Conservation (phyloP, 2,797 vertebrate genomes). For the Tragopan temminckii region DNA sequence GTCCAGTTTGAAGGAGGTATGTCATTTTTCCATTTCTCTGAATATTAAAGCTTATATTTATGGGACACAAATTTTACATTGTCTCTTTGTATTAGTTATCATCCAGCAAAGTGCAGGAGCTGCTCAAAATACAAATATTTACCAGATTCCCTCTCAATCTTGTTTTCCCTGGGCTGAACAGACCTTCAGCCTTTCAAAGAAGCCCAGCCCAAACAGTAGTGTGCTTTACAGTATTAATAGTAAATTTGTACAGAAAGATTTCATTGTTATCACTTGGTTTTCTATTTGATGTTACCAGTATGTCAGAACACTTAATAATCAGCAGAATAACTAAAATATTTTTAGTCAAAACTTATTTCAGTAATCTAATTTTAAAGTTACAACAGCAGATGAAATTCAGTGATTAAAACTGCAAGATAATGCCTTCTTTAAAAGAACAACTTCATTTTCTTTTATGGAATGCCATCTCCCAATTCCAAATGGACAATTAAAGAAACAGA, state of each 20-base stretch:
- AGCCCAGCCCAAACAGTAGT: fast-evolving
- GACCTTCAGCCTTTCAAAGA: neutral
- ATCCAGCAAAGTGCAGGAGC: neutral
- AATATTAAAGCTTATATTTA: neutral
- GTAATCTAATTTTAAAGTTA: neutral
- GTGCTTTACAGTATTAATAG: fast-evolving
- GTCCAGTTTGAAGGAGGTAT: neutral
- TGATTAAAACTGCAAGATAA: neutral
- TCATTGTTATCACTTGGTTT: neutral
- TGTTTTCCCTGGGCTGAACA: too few relatives aligned
- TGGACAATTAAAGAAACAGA: neutral
- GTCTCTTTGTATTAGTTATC: neutral
- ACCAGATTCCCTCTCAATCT: too few relatives aligned
- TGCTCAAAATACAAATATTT: neutral
- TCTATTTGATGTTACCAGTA: neutral
- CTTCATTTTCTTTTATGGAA: neutral
- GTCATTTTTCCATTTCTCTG: neutral
- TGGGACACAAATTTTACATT: neutral
- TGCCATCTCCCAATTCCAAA: neutral
- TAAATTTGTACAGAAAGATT: neutral
- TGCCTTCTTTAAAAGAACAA: neutral
- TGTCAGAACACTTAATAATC: neutral
- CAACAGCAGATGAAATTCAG: neutral
- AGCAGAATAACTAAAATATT: neutral
- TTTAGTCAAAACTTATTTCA: neutral